Conservation (phyloP, 2,113 vertebrate species). For the Calidris pygmaea region DNA sequence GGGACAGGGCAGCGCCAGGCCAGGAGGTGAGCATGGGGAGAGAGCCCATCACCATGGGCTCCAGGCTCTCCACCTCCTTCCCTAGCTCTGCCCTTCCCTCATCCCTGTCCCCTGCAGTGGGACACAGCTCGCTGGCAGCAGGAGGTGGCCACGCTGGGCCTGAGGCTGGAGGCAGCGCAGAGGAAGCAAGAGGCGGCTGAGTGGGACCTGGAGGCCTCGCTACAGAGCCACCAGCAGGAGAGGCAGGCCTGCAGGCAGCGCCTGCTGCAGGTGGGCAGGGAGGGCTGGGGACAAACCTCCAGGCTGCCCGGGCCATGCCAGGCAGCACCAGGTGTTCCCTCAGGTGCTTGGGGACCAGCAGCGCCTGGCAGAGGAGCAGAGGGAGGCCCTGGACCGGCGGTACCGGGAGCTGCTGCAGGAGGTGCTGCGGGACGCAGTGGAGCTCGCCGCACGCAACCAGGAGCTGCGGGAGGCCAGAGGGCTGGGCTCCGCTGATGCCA, state of each 20-base stretch:
- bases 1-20: conserved; percentile 42
- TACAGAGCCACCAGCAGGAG: conserved; percentile 68
- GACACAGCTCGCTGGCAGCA: conserved; percentile 64
- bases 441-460: conserved; percentile 79
- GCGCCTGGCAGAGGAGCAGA: conserved; percentile 75
- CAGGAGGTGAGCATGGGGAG: conserved; percentile 27
- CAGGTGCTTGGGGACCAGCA: conserved; percentile 84
- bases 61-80: not conserved
- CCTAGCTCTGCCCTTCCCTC: not conserved
- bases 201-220: conserved; percentile 71
- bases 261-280: conserved; percentile 77
- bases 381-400: conserved; percentile 62
- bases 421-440: conserved; percentile 72
- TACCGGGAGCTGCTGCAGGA: conserved; percentile 76
- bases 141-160: conserved; percentile 71
- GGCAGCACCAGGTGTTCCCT: rapidly evolving
- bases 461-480: conserved; percentile 70
- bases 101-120: not conserved
- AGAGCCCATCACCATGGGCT: not conserved
- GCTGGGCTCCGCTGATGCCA: not conserved
- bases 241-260: conserved; percentile 71
- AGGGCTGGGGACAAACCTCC: not conserved
- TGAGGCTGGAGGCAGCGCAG: conserved; percentile 79
- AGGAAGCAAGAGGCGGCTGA: conserved; percentile 74
- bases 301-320: not conserved